These are phyloP conservation scores for Scomber colias DNA, from an alignment of 2,113 vertebrate species.

Conservation along the genomic window DNA sequence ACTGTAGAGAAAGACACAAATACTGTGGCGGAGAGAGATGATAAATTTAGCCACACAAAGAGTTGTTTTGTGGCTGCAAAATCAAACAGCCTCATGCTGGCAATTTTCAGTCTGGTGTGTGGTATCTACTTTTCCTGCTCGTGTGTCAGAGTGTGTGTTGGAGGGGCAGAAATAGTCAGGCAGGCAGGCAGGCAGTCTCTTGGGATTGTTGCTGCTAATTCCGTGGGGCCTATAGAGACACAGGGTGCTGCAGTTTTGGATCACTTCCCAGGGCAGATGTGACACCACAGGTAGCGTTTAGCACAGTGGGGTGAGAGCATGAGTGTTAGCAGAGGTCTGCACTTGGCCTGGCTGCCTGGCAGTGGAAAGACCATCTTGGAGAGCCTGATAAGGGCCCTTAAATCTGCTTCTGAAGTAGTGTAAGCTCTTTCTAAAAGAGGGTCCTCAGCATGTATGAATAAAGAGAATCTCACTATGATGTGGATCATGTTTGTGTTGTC, in stretches of 20 bases:
- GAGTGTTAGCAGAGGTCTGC: slow-evolving; percentile 81
- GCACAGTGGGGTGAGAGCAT: slow-evolving; percentile 68
- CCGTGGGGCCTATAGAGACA: slow-evolving; percentile 56
- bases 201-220: slow-evolving; percentile 69
- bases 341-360: slow-evolving; percentile 64
- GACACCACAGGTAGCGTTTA: slow-evolving; percentile 82
- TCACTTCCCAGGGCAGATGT: slow-evolving; percentile 77
- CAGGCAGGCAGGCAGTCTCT: slow-evolving; percentile 65
- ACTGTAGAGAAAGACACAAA: slow-evolving; percentile 74
- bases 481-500: neutral
- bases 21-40: slow-evolving; percentile 69
- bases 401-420: slow-evolving; percentile 17
- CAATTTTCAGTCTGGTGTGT: slow-evolving; percentile 65
- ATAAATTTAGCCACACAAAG: slow-evolving; percentile 82
- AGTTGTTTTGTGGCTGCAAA: slow-evolving; percentile 76
- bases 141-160: slow-evolving; percentile 54
- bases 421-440: slow-evolving; percentile 11
- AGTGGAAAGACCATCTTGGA: slow-evolving; percentile 42
- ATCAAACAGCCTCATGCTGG: slow-evolving; percentile 79
- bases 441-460: neutral
- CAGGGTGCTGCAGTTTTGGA: slow-evolving; percentile 72
- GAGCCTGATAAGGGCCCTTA: slow-evolving; percentile 43
- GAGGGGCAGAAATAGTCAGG: slow-evolving; percentile 66
- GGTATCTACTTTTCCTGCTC: slow-evolving; percentile 56
- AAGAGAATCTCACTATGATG: neutral